These are phyloP conservation scores for Geodia barretti DNA, from an alignment of 37 sponge, comb jelly and placozoan species.

Conservation along the genomic window DNA sequence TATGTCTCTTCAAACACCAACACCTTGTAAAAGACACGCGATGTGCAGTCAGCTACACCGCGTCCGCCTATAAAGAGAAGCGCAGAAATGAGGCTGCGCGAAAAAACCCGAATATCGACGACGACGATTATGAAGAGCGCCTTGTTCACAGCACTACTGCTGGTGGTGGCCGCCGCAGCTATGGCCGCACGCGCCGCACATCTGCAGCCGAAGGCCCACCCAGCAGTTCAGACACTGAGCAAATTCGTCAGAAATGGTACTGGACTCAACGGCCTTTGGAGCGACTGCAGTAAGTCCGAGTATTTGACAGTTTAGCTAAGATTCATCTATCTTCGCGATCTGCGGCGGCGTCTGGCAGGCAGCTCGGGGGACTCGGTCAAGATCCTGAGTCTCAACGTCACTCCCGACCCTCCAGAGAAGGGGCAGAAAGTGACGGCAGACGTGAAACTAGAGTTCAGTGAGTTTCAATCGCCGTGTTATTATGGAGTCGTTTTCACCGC, in stretches of 20 bases:
- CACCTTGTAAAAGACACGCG: no score
- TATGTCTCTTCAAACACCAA: no score
- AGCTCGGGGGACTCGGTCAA: constrained; percentile 28
- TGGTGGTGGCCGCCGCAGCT: no score
- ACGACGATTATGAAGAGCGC: no score
- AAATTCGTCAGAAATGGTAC: neutral
- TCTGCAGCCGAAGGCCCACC: no score
- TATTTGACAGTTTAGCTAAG: neutral
- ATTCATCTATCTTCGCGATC: neutral
- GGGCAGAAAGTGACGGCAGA: constrained; percentile 41
- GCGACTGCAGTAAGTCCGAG: neutral
- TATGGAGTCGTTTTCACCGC: neutral
- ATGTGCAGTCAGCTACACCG: no score
- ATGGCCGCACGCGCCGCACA: no score
- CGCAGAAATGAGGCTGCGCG: no score
- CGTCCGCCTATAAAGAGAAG: no score
- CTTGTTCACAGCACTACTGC: no score
- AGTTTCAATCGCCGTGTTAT: neutral
- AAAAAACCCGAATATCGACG: no score
- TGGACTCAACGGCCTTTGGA: neutral
- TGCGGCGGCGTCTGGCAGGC: constrained; percentile 8
- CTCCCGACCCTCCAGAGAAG: constrained; percentile 60
- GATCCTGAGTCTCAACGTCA: constrained; percentile 38
- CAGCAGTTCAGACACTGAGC: no score
- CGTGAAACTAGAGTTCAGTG: constrained; percentile 22